Base-by-base conservation (phyloP, 2,797 vertebrate species). In the Borostomias antarcticus region DNA sequence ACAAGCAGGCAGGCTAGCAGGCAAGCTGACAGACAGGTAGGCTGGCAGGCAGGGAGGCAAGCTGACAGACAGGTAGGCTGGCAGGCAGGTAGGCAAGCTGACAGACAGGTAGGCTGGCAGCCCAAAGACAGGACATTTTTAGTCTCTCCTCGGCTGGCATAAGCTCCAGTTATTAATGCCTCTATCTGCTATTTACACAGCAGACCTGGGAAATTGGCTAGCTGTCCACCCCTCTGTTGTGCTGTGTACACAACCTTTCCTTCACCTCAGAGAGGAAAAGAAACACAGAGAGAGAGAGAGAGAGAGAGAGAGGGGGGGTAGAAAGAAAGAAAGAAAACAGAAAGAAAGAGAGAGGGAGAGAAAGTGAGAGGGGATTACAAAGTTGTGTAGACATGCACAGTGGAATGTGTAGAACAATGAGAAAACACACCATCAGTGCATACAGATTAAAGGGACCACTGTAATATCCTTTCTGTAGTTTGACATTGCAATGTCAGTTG, bases 141-240 rank as follows among this genome's bases (percentile, higher is more conserved):
- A 64, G 32, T 45, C 30, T 26, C 32, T 53, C 48, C 50, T 45
- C 47, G 26, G 8, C 23, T 28, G 6, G 17, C 47, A 45, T 35
- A 50, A 43, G 19, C 35, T 21, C 48, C 15, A 17, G 37, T 64
- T 62, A 45, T 77, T 74, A 66, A 70, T 51, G 62, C 64, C 72
- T 67, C 58, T 66, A 53, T 57, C 70, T 60, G 33, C 51, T 60
- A 17, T 40, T 26, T 50, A 19, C 37, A 58, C 35, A 45, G 51
- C 43, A 58, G 25, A 58, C 26, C 8, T 51, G 33, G 21, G 33
- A 40, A 35, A 61, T 52, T 61, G 51, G 64, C 37, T 79, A 69
- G 40, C 40, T 17, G 40, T 45, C 40, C 40, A 45, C 40, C 40
- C 15, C 40, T 45, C 40, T 45, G n/a, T 5, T 15, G 40, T 13